Base-by-base conservation (phyloP, 2,888 invertebrate species). In the Platycheirus rosarum region DNA sequence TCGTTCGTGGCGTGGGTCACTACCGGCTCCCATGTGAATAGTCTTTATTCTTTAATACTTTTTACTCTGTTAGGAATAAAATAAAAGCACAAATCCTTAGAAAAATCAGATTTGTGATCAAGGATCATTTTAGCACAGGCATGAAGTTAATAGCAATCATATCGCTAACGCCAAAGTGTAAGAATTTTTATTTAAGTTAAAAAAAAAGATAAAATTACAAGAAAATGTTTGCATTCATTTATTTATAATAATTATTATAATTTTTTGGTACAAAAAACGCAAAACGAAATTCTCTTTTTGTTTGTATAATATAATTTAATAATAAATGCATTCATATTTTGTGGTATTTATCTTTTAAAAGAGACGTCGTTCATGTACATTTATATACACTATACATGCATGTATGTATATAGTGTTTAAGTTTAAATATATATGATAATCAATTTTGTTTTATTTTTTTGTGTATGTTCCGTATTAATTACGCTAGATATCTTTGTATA, bases 221-320 rank as follows among this genome's bases (percentile, higher is more conserved):
- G 79, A 84, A 70, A 79, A 77, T 85, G 66, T 85, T 77, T 84
- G 79, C 76, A 76, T 76, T 76, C 42, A 32, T 44, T 78, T 66
- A 63, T 78, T 73, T 18, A 44, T 18, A 62, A 63, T 53, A 23
- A 6, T 23, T 23, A n/a, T n/a, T 51, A 37, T 37, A 55, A 48
- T 26, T 85, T 85, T 85, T 85, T 85, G 86, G 86, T 86, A 86
- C 85, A 86, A 86, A 85, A 86, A 75, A 86, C 84, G 84, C 51
- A 68, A 77, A 73, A 68, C 62, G 82, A 85, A 86, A 73, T 84
- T 46, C 73, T 57, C 8, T 46, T 40, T 46, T 66, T 60, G 65
- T 55, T 74, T 84, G 82, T 84, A 71, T 76, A 84, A 70, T 84
- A 79, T 74, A 84, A 66, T 84, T 77, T 78, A 53, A 84, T 80